phyloP scores from a whole-genome alignment of 1,140 invertebrate genomes.

The Anastrepha obliqua region DNA sequence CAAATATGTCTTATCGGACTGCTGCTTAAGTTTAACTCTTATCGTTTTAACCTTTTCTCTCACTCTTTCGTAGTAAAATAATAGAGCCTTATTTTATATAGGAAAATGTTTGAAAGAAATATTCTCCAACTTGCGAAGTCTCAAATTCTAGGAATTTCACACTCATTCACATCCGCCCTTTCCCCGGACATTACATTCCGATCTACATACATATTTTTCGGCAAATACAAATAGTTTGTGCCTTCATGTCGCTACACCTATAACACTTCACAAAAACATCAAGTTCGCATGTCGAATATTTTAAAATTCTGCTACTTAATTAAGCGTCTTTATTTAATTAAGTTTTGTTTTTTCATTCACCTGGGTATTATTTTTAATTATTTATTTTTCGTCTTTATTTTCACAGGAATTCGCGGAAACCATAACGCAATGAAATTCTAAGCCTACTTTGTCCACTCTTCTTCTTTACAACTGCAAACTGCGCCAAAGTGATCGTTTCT shows the following conservation, averaged over 20 bases:
- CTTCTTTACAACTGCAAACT: constrained; percentile 19
- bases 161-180: constrained; percentile 9
- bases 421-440: not conserved
- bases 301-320: not conserved
- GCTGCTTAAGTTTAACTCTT: not conserved
- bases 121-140: not conserved
- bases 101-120: not conserved
- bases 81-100: not conserved
- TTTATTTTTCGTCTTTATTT: constrained; percentile 1
- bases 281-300: not conserved
- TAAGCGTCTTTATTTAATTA: not conserved
- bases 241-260: not conserved
- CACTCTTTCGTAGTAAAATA: not conserved
- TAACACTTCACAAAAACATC: not conserved
- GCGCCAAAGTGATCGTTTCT: constrained; percentile 5
- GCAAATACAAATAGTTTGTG: constrained; percentile 22
- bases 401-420: constrained; percentile 5
- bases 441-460: constrained; percentile 29
- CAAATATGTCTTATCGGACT: not conserved
- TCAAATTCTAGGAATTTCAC: constrained; percentile 40
- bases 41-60: not conserved
- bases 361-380: constrained; percentile 1
- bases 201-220: not conserved
- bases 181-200: not conserved
- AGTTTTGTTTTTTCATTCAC: not conserved